Percentiles rank a stretch among this genome's conserved stretches.
phyloP scores from a whole-genome alignment of 92 coral and sea anemone genomes.

The Montipora capitata region DNA sequence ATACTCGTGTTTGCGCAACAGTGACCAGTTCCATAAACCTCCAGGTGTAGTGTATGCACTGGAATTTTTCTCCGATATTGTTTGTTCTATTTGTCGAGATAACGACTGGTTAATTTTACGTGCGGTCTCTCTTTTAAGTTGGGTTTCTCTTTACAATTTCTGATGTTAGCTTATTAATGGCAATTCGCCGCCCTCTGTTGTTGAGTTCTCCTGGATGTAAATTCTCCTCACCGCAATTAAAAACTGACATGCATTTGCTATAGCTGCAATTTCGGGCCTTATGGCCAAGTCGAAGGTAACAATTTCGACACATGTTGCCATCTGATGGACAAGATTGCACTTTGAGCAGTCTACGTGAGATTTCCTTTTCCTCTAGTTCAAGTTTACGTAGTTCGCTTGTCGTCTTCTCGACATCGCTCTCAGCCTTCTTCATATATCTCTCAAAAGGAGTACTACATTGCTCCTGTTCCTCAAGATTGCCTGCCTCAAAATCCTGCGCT shows the following conservation, averaged over 20 bases:
- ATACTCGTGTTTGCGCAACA: slow-evolving; percentile 58
- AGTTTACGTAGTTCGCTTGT: slow-evolving; percentile 36
- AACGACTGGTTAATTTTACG: slow-evolving; percentile 53
- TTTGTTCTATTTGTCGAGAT: too few relatives aligned
- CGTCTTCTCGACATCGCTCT: slow-evolving; percentile 46
- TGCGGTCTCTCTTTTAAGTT: slow-evolving; percentile 32
- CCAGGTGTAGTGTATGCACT: slow-evolving; percentile 41
- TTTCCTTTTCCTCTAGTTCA: slow-evolving; percentile 39
- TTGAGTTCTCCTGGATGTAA: slow-evolving; percentile 57
- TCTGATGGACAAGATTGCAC: slow-evolving; percentile 58
- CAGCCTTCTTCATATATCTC: slow-evolving; percentile 32
- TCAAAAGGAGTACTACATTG: slow-evolving; percentile 48
- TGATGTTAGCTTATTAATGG: slow-evolving; percentile 48
- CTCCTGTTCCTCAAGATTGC: too few relatives aligned
- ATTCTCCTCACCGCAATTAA: slow-evolving; percentile 65
- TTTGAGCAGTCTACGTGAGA: slow-evolving; percentile 11
- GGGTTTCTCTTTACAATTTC: too few relatives aligned
- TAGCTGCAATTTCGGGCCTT: slow-evolving; percentile 58
- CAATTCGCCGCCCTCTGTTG: slow-evolving; percentile 38
- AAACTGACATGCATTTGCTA: slow-evolving; percentile 55
- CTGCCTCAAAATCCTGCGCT: too few relatives aligned
- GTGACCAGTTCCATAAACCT: slow-evolving; percentile 59
- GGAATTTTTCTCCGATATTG: too few relatives aligned
- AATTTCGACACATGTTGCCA: slow-evolving; percentile 74
- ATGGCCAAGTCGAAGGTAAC: slow-evolving; percentile 72